These are phyloP conservation scores for Saturnia pavonia DNA, from an alignment of 2,888 invertebrate genomes.

Conservation along the genomic window DNA sequence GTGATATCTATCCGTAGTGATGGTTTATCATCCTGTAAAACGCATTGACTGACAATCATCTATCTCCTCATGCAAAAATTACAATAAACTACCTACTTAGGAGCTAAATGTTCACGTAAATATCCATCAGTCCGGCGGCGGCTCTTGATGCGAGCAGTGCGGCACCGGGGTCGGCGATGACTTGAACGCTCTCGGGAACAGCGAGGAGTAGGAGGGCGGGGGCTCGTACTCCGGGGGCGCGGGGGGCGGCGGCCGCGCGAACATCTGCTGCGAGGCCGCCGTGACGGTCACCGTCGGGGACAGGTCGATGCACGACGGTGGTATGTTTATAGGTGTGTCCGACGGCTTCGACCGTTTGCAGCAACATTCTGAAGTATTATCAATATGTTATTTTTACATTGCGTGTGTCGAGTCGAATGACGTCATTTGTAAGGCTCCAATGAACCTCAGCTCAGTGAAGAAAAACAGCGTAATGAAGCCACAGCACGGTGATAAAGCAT, in stretches of 20 bases:
- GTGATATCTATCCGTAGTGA: too few relatives aligned
- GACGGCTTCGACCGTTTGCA: slow-evolving; percentile 76
- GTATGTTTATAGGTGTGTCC: slow-evolving; percentile 69
- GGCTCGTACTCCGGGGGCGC: slow-evolving; percentile 85
- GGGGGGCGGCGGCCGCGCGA: slow-evolving; percentile 61
- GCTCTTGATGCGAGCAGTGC: slow-evolving; percentile 74
- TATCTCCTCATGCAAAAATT: slow-evolving; percentile 1
- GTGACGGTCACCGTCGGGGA: slow-evolving; percentile 72
- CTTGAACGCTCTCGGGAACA: slow-evolving; percentile 82
- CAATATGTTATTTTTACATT: background rate
- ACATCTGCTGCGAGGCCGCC: slow-evolving; percentile 64
- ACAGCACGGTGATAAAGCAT: too few relatives aligned
- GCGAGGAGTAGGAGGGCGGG: slow-evolving; percentile 84
- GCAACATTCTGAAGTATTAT: slow-evolving; percentile 76
- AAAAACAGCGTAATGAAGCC: too few relatives aligned
- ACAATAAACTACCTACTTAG: slow-evolving; percentile 13
- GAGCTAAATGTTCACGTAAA: background rate
- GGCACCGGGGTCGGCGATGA: slow-evolving; percentile 71
- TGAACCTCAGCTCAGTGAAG: too few relatives aligned
- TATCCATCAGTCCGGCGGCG: slow-evolving; percentile 64
- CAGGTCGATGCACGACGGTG: slow-evolving; percentile 74
- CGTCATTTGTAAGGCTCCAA: too few relatives aligned
- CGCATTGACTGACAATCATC: background rate
- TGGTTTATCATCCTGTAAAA: background rate
- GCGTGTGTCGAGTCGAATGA: too few relatives aligned